Base-by-base conservation (phyloP, 2,888 invertebrate species). In the Timandra comae region DNA sequence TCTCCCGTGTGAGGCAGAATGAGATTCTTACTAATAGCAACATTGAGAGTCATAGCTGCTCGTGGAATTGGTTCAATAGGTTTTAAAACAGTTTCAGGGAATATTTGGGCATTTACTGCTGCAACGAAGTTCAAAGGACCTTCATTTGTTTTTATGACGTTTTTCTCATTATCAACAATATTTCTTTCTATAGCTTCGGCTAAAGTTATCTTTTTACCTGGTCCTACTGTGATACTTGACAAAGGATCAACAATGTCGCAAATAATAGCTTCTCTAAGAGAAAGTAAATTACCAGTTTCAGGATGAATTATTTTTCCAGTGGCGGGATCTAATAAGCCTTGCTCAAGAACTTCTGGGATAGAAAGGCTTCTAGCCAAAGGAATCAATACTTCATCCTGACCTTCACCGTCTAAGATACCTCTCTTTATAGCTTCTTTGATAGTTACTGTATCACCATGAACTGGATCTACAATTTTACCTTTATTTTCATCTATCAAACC, bases 161-260 rank as follows among this genome's bases (percentile, higher is more conserved):
- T 92, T 49, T 89, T 90, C 32, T 92, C 90, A 37, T 89, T 89
- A 62, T 95, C 91, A 11, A 96, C 82, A 10, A 91, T 80, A 27
- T 92, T 91, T 35, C 81, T 87, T 42, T 89, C 87, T 38, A 96
- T 90, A 6, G 95, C 95, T 60, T 93, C 91, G 51, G 90, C 88
- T 27, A 98, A 71, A 0, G 94, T 93, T 13, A 96, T 86, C 41
- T 87, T 87, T 42, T 87, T 87, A 21, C 88, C 89, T 20, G 86
- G 80, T 1, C 90, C 90, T 21, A 88, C 82, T 1, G 88, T 88
- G 32, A 98, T 79, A 31, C 87, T 87, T 7, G 95, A 93, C 32
- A 91, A 76, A 0, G 95, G 91, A 84, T 98, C 95, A 29, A 97
- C 89, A 50, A 97, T 92, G 58, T 97, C 96, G 68, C 94, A 94